These are phyloP conservation scores for Dendrolimus kikuchii DNA, from an alignment of 1,140 invertebrate species.

Conservation along the genomic window DNA sequence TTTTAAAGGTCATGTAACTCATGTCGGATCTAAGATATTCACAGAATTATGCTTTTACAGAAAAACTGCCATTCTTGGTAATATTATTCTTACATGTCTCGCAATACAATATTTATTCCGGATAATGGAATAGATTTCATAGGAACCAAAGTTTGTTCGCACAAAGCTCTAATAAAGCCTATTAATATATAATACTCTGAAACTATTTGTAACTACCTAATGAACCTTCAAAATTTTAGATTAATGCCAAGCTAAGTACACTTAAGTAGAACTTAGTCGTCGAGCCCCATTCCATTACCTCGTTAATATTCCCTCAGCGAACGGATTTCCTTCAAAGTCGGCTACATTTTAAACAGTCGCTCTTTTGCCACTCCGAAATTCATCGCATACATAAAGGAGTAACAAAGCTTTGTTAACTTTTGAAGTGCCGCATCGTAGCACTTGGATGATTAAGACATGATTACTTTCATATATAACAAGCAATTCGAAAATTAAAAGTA, in stretches of 20 bases:
- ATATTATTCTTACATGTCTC: neutral
- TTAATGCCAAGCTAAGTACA: constrained; percentile 3
- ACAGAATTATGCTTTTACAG: too few relatives aligned
- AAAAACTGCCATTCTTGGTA: too few relatives aligned
- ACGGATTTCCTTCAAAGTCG: constrained; percentile 57
- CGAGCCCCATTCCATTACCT: constrained; percentile 20
- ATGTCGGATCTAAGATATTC: neutral
- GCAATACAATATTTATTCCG: neutral
- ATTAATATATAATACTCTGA: too few relatives aligned
- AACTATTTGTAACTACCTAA: too few relatives aligned
- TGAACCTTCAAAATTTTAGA: constrained; percentile 5
- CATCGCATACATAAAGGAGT: constrained; percentile 58
- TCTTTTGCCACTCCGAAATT: constrained; percentile 50
- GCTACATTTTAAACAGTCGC: constrained; percentile 54
- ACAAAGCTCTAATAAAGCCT: too few relatives aligned
- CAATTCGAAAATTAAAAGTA: too few relatives aligned
- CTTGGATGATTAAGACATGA: too few relatives aligned
- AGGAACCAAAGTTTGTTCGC: too few relatives aligned
- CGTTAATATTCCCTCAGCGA: constrained; percentile 48
- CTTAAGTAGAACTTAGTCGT: too few relatives aligned
- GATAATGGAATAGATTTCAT: neutral
- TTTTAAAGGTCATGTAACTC: neutral
- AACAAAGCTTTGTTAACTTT: constrained; percentile 55
- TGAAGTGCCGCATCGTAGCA: constrained; percentile 14
- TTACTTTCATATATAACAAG: too few relatives aligned